A percentile compares a stretch with the other conserved stretches of the same genome.
phyloP scores from a whole-genome alignment of 2,888 invertebrate genomes.

The Encarsia formosa region DNA sequence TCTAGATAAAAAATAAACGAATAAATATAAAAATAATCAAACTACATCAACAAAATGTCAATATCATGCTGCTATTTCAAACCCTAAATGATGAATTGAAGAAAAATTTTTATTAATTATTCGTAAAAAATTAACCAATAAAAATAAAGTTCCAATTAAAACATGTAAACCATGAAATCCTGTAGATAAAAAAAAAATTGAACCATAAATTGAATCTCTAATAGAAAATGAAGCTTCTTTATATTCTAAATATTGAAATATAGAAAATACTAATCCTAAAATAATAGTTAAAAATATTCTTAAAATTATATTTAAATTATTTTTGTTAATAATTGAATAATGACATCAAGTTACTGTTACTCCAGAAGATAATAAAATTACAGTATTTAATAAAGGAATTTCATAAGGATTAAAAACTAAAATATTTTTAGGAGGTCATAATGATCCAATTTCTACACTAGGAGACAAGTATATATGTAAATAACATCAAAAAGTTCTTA shows the following conservation, averaged over 20 bases:
- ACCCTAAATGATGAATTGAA: slow-evolving; percentile 53
- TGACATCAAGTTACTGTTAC: slow-evolving; percentile 66
- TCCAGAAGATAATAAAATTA: slow-evolving; percentile 68
- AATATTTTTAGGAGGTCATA: slow-evolving; percentile 65
- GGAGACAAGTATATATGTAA: slow-evolving; percentile 54
- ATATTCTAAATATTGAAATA: slow-evolving; percentile 68
- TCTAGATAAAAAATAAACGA: slow-evolving; percentile 65
- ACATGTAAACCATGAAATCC: slow-evolving; percentile 64
- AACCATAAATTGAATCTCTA: slow-evolving; percentile 62
- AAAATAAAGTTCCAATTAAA: slow-evolving; percentile 32
- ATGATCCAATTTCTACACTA: slow-evolving; percentile 57
- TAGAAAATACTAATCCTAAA: too few species aligned
- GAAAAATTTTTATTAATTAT: slow-evolving; percentile 26
- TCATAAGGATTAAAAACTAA: slow-evolving; percentile 63
- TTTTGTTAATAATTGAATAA: slow-evolving; percentile 51
- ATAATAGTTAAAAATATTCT: slow-evolving; percentile 30
- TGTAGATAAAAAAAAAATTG: slow-evolving; percentile 69
- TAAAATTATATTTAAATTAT: slow-evolving; percentile 51
- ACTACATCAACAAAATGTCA: slow-evolving; percentile 68
- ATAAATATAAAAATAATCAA: slow-evolving; percentile 59
- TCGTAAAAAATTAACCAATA: slow-evolving; percentile 20
- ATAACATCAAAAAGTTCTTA: slow-evolving; percentile 55
- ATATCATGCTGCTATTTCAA: slow-evolving; percentile 65
- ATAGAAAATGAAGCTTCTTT: slow-evolving; percentile 60
- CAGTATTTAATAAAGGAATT: slow-evolving; percentile 70